phyloP scores from a whole-genome alignment of 1,140 invertebrate genomes.

The Halotydeus destructor region DNA sequence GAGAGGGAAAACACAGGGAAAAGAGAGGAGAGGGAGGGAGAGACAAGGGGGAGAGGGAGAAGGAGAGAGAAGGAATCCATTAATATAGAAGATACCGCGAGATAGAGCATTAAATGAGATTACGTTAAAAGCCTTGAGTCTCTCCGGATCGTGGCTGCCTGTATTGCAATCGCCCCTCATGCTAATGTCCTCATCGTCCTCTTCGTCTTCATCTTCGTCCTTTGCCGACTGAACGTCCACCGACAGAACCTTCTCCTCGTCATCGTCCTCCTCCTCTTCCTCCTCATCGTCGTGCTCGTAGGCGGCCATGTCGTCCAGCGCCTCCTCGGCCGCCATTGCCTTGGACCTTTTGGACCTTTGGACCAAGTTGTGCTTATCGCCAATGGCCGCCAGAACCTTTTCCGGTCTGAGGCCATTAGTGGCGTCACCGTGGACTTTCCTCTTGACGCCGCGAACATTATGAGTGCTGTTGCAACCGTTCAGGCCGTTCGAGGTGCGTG shows the following conservation, averaged over 20 bases:
- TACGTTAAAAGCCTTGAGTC: conserved; percentile 91
- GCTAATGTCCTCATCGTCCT: conserved; percentile 52
- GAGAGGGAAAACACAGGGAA: neutral
- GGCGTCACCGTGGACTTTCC: too few relatives aligned
- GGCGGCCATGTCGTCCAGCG: neutral
- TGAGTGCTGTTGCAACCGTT: neutral
- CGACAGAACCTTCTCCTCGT: conserved; percentile 34
- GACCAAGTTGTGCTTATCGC: too few relatives aligned
- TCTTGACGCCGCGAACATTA: neutral
- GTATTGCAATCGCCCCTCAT: conserved; percentile 63
- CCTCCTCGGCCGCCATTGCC: neutral
- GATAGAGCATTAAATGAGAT: conserved; percentile 25
- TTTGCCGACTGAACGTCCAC: conserved; percentile 21
- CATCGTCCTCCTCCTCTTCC: conserved; percentile 58
- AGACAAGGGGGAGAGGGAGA: neutral
- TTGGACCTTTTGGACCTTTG: neutral
- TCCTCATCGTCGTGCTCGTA: conserved; percentile 33
- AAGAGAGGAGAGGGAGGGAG: neutral
- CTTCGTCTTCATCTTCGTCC: conserved; percentile 60
- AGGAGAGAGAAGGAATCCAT: too few relatives aligned
- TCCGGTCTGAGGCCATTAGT: too few relatives aligned
- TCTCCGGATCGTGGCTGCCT: conserved; percentile 68
- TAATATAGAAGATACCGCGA: too few relatives aligned
- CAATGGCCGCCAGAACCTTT: too few relatives aligned
- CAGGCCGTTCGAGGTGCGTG: too few relatives aligned